Conservation (phyloP, 1,140 invertebrate species). For the Bombus balteatus region DNA sequence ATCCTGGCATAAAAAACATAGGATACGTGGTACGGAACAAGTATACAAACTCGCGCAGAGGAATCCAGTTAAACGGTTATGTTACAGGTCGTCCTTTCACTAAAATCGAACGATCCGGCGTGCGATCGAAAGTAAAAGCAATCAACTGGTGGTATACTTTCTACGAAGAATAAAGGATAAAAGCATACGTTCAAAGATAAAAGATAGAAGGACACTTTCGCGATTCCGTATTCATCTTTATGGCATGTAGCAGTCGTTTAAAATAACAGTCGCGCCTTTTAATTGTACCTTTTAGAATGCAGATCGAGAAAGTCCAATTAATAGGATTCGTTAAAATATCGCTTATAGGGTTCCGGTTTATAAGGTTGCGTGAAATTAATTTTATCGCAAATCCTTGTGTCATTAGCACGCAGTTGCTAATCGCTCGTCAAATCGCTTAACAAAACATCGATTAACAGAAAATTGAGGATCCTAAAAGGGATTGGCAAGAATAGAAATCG, state of each 20-base stretch:
- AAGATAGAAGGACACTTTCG: background rate
- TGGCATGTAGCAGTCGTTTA: background rate
- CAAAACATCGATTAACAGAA: too few species aligned
- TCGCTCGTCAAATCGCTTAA: too few species aligned
- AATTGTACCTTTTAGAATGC: background rate
- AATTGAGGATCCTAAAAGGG: too few species aligned
- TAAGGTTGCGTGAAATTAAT: too few species aligned
- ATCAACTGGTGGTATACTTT: slow-evolving; percentile 31
- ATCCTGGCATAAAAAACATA: background rate
- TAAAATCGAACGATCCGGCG: slow-evolving; percentile 39
- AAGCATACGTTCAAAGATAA: background rate
- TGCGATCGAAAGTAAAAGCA: slow-evolving; percentile 49
- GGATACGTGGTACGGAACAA: background rate
- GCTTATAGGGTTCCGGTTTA: too few species aligned
- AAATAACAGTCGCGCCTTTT: background rate
- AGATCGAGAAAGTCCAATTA: background rate
- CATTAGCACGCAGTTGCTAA: too few species aligned
- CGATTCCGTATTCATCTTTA: background rate
- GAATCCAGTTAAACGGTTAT: slow-evolving; percentile 23
- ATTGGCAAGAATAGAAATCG: too few species aligned
- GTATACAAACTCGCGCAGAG: background rate
- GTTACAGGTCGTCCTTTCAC: slow-evolving; percentile 51
- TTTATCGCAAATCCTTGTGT: too few species aligned
- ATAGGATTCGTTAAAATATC: background rate
- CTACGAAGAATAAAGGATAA: slow-evolving; percentile 21